A percentile compares a stretch with the other conserved stretches of the same genome.
Conservation (phyloP, 2,113 vertebrate species). For the Nesogale talazaci region DNA sequence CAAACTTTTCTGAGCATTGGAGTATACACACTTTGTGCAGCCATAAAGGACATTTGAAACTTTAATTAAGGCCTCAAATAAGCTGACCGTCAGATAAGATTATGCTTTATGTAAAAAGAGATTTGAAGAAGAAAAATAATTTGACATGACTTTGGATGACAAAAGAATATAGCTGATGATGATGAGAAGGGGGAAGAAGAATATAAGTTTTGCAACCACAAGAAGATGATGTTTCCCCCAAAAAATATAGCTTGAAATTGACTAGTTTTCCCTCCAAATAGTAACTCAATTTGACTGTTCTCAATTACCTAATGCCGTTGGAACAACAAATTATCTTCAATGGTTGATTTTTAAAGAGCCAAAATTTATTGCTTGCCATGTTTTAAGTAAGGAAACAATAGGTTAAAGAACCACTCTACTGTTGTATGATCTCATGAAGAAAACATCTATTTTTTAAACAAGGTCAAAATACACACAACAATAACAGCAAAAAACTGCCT, state of each 20-base stretch:
- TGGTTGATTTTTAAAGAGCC: background rate
- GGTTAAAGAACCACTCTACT: background rate
- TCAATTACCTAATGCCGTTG: background rate
- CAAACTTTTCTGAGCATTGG: too few species aligned
- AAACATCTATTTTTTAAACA: too few species aligned
- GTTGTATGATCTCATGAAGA: background rate
- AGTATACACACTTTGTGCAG: too few species aligned
- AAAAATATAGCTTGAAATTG: background rate
- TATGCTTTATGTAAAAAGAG: background rate
- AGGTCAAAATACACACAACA: too few species aligned
- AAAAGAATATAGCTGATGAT: fast-evolving
- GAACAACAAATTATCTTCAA: background rate
- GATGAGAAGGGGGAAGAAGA: fast-evolving
- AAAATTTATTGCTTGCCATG: background rate
- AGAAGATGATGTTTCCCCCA: background rate
- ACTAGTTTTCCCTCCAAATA: background rate
- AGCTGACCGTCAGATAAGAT: background rate
- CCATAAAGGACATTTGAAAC: too few species aligned
- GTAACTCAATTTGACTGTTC: background rate
- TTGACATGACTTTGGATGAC: background rate
- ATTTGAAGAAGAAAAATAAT: background rate
- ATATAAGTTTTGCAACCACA: background rate
- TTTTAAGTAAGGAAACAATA: background rate
- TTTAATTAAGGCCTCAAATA: background rate
- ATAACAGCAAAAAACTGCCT: too few species aligned